phyloP scores from a whole-genome alignment of 2,113 vertebrate genomes.

The Ochotona curzoniae region DNA sequence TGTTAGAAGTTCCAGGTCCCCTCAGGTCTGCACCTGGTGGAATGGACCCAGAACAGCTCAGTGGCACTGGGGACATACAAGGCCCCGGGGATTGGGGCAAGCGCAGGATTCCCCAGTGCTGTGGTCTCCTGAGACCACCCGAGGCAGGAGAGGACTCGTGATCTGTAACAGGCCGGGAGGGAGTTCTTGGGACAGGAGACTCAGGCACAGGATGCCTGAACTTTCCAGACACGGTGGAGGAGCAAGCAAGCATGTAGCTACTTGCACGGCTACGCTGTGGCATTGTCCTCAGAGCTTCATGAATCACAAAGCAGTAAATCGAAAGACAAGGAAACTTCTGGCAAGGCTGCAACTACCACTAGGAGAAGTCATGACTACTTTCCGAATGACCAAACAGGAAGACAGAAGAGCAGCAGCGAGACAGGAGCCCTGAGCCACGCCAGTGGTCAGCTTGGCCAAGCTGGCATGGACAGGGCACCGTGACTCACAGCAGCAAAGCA shows the following conservation, averaged over 20 bases:
- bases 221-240: background rate
- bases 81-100: background rate
- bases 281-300: background rate
- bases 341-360: background rate
- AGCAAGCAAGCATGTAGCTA: too few species aligned
- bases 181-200: background rate
- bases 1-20: background rate
- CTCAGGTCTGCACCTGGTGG: background rate
- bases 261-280: too few species aligned
- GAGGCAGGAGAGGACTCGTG: background rate
- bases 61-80: background rate
- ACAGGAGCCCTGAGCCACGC: background rate
- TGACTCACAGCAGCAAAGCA: background rate
- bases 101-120: fast-evolving
- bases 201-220: background rate
- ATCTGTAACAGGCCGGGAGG: background rate
- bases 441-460: background rate
- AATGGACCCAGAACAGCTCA: background rate
- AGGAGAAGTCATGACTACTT: background rate
- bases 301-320: background rate
- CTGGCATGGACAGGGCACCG: background rate
- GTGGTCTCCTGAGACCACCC: fast-evolving
- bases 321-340: background rate
- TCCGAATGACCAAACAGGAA: background rate
- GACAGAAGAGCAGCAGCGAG: background rate